Conservation (phyloP, 2,113 vertebrate species). For the Boulengeromyrus knoepffleri region DNA sequence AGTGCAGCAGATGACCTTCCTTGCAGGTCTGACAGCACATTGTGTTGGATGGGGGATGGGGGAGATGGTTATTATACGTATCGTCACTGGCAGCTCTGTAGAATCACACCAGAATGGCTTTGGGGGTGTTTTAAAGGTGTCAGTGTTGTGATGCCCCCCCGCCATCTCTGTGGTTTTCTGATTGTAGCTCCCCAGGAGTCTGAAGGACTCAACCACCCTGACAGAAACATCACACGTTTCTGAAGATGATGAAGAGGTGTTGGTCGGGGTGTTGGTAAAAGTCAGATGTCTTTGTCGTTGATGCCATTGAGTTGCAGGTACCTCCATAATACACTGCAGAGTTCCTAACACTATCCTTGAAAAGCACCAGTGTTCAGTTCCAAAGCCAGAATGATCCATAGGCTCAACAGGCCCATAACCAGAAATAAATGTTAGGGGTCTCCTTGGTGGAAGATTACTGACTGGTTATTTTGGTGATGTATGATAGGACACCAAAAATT, state of each 20-base stretch:
- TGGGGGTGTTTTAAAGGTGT: neutral
- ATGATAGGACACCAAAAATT: neutral
- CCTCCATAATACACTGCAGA: neutral
- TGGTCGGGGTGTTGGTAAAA: neutral
- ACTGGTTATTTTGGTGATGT: neutral
- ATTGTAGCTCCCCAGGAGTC: neutral
- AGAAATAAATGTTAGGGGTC: neutral
- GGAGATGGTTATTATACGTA: neutral
- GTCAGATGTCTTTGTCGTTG: neutral
- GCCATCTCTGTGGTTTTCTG: neutral
- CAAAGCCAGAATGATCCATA: neutral
- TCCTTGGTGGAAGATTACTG: neutral
- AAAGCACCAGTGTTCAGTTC: neutral
- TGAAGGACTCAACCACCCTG: neutral
- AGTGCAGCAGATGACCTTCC: neutral
- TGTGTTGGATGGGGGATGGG: neutral
- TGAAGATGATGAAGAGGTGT: neutral
- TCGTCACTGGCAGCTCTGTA: neutral
- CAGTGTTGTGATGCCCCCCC: neutral
- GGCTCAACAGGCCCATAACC: neutral
- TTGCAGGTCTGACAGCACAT: neutral
- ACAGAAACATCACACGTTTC: neutral
- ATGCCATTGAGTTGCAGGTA: neutral
- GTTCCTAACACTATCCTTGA: neutral
- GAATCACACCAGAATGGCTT: neutral